These are phyloP conservation scores for Sycophaga agraensis DNA, from an alignment of 1,140 invertebrate genomes.

Conservation along the genomic window DNA sequence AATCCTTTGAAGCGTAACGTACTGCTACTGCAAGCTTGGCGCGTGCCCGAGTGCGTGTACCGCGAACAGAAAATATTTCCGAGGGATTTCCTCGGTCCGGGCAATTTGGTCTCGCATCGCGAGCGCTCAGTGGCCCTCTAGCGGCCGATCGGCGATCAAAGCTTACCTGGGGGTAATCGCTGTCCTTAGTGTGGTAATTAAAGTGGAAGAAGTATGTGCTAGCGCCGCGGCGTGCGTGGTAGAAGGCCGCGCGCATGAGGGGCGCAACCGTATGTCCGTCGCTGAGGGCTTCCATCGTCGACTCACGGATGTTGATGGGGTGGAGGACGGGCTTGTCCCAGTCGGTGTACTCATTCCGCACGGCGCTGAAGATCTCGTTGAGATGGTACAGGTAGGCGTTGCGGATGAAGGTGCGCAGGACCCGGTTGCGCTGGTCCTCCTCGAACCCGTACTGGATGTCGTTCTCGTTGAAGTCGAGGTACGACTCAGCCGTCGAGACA, in stretches of 20 bases:
- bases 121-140: too few relatives aligned
- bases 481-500: conserved; percentile 74
- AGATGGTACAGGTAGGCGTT: conserved; percentile 87
- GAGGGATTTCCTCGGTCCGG: too few relatives aligned
- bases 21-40: too few relatives aligned
- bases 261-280: conserved; percentile 80
- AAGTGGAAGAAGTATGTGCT: conserved; percentile 80
- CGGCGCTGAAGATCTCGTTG: conserved; percentile 88
- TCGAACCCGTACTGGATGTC: conserved; percentile 78
- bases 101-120: too few relatives aligned
- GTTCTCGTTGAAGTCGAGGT: conserved; percentile 72
- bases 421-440: conserved; percentile 71
- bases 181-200: conserved; percentile 75
- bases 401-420: conserved; percentile 79
- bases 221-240: conserved; percentile 69
- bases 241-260: conserved; percentile 68
- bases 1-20: too few relatives aligned
- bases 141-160: too few relatives aligned
- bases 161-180: conserved; percentile 70
- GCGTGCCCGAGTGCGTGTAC: too few relatives aligned
- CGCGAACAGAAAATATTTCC: too few relatives aligned
- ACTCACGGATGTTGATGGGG: conserved; percentile 81
- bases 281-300: conserved; percentile 82
- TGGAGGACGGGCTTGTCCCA: conserved; percentile 85
- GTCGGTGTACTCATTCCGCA: conserved; percentile 91